phyloP scores from a whole-genome alignment of 2,888 invertebrate genomes.

The Acleris sparsana region DNA sequence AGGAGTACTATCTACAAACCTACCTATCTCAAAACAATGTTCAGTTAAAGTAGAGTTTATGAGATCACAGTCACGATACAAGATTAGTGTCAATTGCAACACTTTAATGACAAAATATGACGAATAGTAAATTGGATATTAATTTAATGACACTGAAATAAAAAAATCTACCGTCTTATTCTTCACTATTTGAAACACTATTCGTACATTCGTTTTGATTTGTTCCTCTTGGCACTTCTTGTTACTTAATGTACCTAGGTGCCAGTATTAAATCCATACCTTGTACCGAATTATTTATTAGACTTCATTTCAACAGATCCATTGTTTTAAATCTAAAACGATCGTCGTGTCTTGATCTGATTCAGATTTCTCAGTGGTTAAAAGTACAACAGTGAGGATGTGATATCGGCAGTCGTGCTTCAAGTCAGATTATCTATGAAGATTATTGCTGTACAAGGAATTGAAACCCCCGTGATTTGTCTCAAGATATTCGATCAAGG shows the following conservation, averaged over 20 bases:
- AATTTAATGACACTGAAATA: too few relatives aligned
- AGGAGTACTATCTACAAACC: too few relatives aligned
- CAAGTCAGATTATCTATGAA: conserved; percentile 27
- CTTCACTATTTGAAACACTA: too few relatives aligned
- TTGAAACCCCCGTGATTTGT: conserved; percentile 53
- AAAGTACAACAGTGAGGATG: conserved; percentile 27
- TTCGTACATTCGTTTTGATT: background rate
- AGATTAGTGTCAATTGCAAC: too few relatives aligned
- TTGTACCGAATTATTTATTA: conserved; percentile 9
- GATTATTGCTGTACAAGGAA: conserved; percentile 39
- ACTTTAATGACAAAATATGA: too few relatives aligned
- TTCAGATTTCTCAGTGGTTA: background rate
- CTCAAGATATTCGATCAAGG: conserved; percentile 63
- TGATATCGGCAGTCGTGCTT: conserved; percentile 35
- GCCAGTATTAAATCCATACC: background rate
- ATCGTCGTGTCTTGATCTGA: conserved; percentile 8
- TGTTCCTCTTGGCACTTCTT: conserved; percentile 15
- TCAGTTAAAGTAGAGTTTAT: too few relatives aligned
- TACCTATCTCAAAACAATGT: too few relatives aligned
- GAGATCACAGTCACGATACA: too few relatives aligned
- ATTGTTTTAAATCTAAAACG: conserved; percentile 28
- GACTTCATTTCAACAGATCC: background rate
- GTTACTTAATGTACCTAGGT: background rate
- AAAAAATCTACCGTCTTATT: too few relatives aligned
- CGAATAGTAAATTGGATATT: too few relatives aligned